Base-by-base conservation (phyloP, 2,113 vertebrate species). In the Rhinogobius similis region DNA sequence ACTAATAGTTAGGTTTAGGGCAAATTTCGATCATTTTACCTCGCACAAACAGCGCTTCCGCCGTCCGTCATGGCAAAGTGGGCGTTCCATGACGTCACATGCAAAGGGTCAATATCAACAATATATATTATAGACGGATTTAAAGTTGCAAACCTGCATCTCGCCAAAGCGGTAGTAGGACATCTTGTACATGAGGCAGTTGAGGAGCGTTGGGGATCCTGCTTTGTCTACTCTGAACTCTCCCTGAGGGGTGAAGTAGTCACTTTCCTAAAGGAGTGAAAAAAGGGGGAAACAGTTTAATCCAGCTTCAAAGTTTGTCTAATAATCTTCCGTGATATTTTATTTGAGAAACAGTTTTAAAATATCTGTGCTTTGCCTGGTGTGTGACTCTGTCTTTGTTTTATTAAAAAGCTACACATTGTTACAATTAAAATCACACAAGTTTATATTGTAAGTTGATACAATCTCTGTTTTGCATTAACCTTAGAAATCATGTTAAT, bases 171-270 rank as follows among this genome's bases (percentile, higher is more conserved):
- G 95, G 89, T 98, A 99, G 84, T 98, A 99, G 2, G 97, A 99
- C 97, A 99, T 99, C 91, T 99, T 99, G 90, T 99, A 99, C 97
- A 99, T 99, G 68, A 99, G 95, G 88, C 97, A 98, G 91, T 98
- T 99, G 82, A 99, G 94, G 61, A 99, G 88, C 2, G 95, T 97
- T 62, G 96, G 97, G 43, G 96, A 98, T 63, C 97, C 97, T 68
- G 95, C 97, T 89, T 98, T 98, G 86, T 98, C 97, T 73, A 99
- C 97, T 32, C 97, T 92, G 81, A 99, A 99, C 89, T 99, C 97
- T 88, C 97, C 97, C 85, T 99, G 97, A 21, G 96, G 96, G 52
- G 96, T 98, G 68, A 99, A 99, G 89, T 99, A 99, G 88, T 99
- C 97, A 56, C 97, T 98, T 91, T 99, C 97, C 97, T 99, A 81